Evolutionary conservation across 1,140 invertebrate genomes (phyloP).

Genomic region (Agrypnia vestita): DNA sequence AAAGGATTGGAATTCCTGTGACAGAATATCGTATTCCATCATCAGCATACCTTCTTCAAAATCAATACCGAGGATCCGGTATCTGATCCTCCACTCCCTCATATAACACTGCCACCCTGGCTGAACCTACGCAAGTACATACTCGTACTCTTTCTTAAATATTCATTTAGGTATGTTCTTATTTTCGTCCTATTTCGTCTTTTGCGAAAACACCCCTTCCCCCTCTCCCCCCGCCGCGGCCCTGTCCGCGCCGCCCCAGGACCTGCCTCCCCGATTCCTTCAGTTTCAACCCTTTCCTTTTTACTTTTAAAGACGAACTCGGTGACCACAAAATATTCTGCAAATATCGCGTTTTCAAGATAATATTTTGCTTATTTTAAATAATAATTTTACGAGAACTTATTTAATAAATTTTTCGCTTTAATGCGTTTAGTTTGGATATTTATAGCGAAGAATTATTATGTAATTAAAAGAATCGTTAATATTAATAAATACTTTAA

Average conservation of each 20-base stretch:
- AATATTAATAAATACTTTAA: no score
- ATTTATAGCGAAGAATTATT: no score
- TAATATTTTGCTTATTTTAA: no score
- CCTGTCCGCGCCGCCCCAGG: conserved; percentile 29
- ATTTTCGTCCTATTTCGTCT: conserved; percentile 62
- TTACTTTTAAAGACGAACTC: conserved; percentile 52
- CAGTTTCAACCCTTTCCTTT: conserved; percentile 61
- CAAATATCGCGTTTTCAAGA: background rate
- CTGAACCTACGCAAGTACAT: conserved; percentile 39
- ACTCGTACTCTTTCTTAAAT: conserved; percentile 61
- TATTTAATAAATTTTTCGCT: no score
- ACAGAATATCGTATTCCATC: conserved; percentile 58
- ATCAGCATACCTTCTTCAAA: conserved; percentile 59
- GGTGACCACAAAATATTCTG: conserved; percentile 44
- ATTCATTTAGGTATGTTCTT: conserved; percentile 62
- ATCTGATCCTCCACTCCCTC: conserved; percentile 21
- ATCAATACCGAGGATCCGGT: conserved; percentile 57
- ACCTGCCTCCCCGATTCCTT: conserved; percentile 56
- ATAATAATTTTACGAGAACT: no score
- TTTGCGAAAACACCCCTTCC: conserved; percentile 60
- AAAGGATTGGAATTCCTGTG: conserved; percentile 49
- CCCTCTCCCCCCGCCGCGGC: background rate
- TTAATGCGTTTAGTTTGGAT: no score
- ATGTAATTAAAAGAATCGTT: no score
- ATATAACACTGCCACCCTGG: conserved; percentile 37